Conservation (phyloP, 2,797 vertebrate genomes). For the Cyclura pinguis region DNA sequence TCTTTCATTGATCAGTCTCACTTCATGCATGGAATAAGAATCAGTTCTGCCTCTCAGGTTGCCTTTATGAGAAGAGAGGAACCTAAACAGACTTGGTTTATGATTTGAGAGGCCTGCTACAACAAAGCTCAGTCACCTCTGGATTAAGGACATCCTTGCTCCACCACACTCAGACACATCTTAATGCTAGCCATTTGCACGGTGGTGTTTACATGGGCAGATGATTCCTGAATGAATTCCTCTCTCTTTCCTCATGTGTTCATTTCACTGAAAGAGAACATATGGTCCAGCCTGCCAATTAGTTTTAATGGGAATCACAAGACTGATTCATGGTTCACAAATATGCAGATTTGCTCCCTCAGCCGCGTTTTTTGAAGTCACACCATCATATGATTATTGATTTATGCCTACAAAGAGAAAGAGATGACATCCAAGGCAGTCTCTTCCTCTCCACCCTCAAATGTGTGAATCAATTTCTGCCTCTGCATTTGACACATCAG, state of each 20-base stretch:
- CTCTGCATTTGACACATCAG: not conserved
- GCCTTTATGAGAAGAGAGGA: not conserved
- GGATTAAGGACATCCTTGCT: not conserved
- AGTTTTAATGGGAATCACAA: constrained; percentile 61
- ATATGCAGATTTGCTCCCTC: constrained; percentile 8
- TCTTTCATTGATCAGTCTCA: not conserved
- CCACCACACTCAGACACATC: not conserved
- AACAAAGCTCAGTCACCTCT: not conserved
- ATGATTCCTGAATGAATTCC: constrained; percentile 11
- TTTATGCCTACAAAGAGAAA: constrained; percentile 30
- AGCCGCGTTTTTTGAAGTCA: constrained; percentile 14
- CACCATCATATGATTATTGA: not conserved
- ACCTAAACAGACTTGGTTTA: not conserved
- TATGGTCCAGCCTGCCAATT: constrained; percentile 53
- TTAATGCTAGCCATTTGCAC: not conserved
- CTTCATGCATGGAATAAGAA: not conserved
- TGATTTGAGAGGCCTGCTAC: not conserved
- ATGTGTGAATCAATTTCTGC: not conserved
- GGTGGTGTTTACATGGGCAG: not conserved
- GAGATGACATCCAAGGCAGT: not conserved
- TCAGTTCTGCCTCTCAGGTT: not conserved
- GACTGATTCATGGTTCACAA: constrained; percentile 11
- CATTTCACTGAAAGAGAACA: constrained; percentile 41
- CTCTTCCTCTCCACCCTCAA: constrained; percentile 4
- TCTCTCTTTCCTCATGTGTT: constrained; percentile 32